A percentile compares a stretch with the other conserved stretches of the same genome.
phyloP scores from a whole-genome alignment of 2,888 invertebrate genomes.

The Lobophora halterata region DNA sequence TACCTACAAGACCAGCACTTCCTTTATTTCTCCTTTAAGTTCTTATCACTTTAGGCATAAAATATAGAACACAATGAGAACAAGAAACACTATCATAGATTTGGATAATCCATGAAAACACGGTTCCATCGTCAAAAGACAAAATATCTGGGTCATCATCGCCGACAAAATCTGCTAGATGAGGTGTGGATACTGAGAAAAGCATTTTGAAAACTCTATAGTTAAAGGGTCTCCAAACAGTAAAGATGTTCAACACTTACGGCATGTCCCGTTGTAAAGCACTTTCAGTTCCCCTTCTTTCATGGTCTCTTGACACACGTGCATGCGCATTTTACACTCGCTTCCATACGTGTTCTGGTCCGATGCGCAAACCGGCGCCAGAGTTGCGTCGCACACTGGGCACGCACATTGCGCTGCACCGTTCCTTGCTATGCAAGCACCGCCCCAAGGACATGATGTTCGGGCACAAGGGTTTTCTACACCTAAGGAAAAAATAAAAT shows the following conservation, averaged over 20 bases:
- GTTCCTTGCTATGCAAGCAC: slow-evolving; percentile 84
- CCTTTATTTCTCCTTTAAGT: slow-evolving; percentile 5
- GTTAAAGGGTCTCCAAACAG: too few relatives aligned
- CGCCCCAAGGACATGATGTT: slow-evolving; percentile 82
- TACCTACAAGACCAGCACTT: slow-evolving; percentile 12
- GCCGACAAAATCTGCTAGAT: too few relatives aligned
- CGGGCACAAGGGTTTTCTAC: slow-evolving; percentile 80
- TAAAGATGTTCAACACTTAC: slow-evolving; percentile 53
- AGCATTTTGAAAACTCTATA: too few relatives aligned
- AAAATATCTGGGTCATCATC: too few relatives aligned
- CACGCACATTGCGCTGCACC: slow-evolving; percentile 85
- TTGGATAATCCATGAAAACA: too few relatives aligned
- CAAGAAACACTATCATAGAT: too few relatives aligned
- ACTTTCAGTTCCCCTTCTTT: slow-evolving; percentile 83
- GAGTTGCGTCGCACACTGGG: slow-evolving; percentile 87
- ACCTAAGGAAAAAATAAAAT: slow-evolving; percentile 60
- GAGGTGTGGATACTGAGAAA: too few relatives aligned
- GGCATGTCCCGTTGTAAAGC: slow-evolving; percentile 81
- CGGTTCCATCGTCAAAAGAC: too few relatives aligned
- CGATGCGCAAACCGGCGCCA: slow-evolving; percentile 88
- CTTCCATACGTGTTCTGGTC: slow-evolving; percentile 90
- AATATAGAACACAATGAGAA: too few relatives aligned
- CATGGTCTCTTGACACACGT: slow-evolving; percentile 88
- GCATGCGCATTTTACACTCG: slow-evolving; percentile 90
- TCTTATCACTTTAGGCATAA: too few relatives aligned